Base-by-base conservation (phyloP, 2,113 vertebrate species). In the Dendropsophus ebraccatus region DNA sequence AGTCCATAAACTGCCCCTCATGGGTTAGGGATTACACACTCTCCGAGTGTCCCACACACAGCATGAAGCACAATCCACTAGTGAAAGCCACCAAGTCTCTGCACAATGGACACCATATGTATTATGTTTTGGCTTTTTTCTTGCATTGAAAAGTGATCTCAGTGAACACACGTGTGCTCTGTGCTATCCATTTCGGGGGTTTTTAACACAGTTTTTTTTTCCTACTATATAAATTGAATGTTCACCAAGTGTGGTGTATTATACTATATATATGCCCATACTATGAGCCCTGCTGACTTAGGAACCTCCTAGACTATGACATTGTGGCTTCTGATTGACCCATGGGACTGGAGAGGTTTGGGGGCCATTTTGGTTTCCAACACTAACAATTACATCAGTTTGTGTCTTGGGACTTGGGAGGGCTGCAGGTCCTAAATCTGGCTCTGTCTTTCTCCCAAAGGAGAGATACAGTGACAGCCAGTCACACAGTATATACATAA, bases 1-100 rank as follows among this genome's bases (percentile, higher is more conserved):
- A 56, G 17, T 79, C 41, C 45, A 52, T 21, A 52, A 56, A 25
- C 47, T 52, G 49, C 72, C 49, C 49, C 14, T 32, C 52, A 54
- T 52, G 52, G 23, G 62, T 32, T 23, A 73, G 69, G 81, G 73
- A 41, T 85, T 76, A 85, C 47, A 79, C 60, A 16, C 23, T 54
- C 25, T 21, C 58, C 52, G 37, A 52, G n/a, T 79, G 47, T 67
- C 75, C 30, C 14, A 16, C 30, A 35, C 73, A 30, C 74, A 70
- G 62, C 58, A 52, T 37, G 83, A 16, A 8, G n/a, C 72, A n/a
- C 32, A 45, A 79, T 16, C 52, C 32, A 60, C 77, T 37, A 60
- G 54, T 60, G 2, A 62, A 25, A 45, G n/a, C 54, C 32, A 28
- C 45, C 14, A 14, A 47, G n/a, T 79, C 56, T 62, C n/a, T n/a